Evolutionary conservation across 2,888 invertebrate species (phyloP).

Genomic region (Trichopoda pennipes): DNA sequence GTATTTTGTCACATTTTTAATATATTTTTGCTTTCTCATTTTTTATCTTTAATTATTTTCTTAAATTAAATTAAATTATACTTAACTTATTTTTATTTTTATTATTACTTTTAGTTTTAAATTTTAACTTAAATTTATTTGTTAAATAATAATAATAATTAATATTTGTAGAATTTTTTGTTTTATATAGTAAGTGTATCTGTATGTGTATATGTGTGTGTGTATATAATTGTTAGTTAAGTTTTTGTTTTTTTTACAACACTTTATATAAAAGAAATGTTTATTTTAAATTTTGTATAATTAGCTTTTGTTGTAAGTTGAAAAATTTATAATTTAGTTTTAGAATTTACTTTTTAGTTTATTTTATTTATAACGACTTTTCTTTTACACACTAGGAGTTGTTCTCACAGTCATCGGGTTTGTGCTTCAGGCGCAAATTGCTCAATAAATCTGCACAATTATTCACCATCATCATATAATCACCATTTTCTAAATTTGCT

Average conservation of each 20-base stretch:
- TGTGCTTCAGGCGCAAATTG: slow-evolving; percentile 82
- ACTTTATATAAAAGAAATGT: slow-evolving; percentile 55
- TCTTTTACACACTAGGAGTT: slow-evolving; percentile 80
- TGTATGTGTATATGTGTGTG: slow-evolving; percentile 24
- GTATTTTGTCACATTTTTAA: slow-evolving; percentile 31
- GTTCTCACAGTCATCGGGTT: slow-evolving; percentile 81
- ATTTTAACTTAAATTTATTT: slow-evolving; percentile 31
- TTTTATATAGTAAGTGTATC: slow-evolving; percentile 19
- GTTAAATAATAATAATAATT: slow-evolving; percentile 55
- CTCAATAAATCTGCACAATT: slow-evolving; percentile 85
- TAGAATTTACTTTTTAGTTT: slow-evolving; percentile 41
- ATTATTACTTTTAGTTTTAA: slow-evolving; percentile 9
- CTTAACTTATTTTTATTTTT: slow-evolving; percentile 30
- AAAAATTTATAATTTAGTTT: slow-evolving; percentile 53
- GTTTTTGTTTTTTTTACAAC: slow-evolving; percentile 65
- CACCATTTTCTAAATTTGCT: slow-evolving; percentile 79
- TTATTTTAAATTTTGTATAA: slow-evolving; percentile 48
- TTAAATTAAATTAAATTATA: slow-evolving; percentile 18
- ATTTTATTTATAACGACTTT: slow-evolving; percentile 31
- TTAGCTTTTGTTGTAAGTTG: slow-evolving; percentile 28
- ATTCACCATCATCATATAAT: slow-evolving; percentile 83
- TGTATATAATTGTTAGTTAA: slow-evolving; percentile 48
- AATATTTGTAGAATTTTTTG: slow-evolving; percentile 28
- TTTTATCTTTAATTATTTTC: slow-evolving; percentile 17
- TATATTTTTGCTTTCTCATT: neutral